These are phyloP conservation scores for Limnephilus lunatus DNA, from an alignment of 2,888 invertebrate genomes.

Conservation along the genomic window DNA sequence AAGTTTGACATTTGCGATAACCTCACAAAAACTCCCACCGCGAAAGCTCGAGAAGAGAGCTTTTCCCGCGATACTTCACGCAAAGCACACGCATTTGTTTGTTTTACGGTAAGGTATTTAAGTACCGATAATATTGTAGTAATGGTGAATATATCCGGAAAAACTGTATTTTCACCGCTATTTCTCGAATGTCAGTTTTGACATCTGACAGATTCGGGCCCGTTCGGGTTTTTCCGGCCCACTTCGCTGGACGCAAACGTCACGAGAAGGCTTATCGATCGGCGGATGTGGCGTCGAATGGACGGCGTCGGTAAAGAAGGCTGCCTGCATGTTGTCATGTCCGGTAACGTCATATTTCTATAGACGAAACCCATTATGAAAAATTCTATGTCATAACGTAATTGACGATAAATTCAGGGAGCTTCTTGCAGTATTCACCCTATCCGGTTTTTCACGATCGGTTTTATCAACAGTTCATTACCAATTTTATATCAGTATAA, in stretches of 20 bases:
- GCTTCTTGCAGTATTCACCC: neutral
- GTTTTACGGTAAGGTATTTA: neutral
- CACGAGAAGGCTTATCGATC: constrained; percentile 75
- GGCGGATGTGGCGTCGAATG: constrained; percentile 64
- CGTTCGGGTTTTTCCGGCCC: constrained; percentile 70
- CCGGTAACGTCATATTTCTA: neutral
- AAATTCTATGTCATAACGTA: neutral
- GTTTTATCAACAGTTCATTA: neutral
- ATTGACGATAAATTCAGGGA: neutral
- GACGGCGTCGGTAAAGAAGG: constrained; percentile 58
- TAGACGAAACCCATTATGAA: neutral
- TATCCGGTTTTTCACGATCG: neutral
- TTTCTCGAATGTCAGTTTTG: constrained; percentile 65
- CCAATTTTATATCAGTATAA: neutral
- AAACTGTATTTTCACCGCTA: constrained; percentile 57
- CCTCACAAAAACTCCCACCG: constrained; percentile 52
- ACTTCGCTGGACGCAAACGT: constrained; percentile 71
- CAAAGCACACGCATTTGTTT: neutral
- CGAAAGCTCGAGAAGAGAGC: constrained; percentile 15
- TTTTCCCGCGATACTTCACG: neutral
- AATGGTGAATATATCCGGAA: constrained; percentile 21
- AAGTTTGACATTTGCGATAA: constrained; percentile 63
- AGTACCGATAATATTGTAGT: neutral
- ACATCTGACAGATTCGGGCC: constrained; percentile 68
- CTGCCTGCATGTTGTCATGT: constrained; percentile 31